Evolutionary conservation across 2,113 vertebrate species (phyloP), one percentile per base, ranked within the genome.

Genomic region (Chaetodon auriga): DNA sequence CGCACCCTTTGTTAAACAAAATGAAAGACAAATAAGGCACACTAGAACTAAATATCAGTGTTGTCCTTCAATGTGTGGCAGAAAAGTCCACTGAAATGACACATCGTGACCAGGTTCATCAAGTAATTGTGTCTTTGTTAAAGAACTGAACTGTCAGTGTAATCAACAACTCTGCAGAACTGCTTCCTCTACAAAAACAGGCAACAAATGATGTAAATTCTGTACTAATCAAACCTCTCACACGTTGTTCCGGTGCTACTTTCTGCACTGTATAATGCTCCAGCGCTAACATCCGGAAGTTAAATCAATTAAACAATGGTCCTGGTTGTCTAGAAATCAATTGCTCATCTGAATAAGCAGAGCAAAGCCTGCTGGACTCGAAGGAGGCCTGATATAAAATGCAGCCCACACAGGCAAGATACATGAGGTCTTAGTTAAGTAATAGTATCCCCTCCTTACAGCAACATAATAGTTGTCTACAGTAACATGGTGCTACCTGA

Each of bases 1-100:
- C 83, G 84, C 94, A 94, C 62, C 94, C 94, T 95, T 55, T 63
- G 57, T 57, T 54, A 19, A 30, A 66, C 21, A 36, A 48, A 25
- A 75, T 54, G 12, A 80, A 48, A 60, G 38, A 65, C 51, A 75
- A 49, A 53, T 61, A 7, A 46, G 68, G 68, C 30, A 66, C 53
- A 46, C 2, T 10, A 36, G 15, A 13, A 8, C 16, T 71, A 11
- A 58, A 41, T 14, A n/a, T 7, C 0, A 13, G 35, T 6, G 23
- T 23, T 71, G 48, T 54, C n/a, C 16, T 57, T 6, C 6, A 19
- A n/a, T 19, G 0, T 9, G 21, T 23, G 21, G 38, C 36, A 14
- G 11, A 38, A 38, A 10, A 68, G 9, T 35, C 15, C 1, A 36
- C 5, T 43, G 63, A 16, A 41, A 57, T 18, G 10, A 64, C 30